phyloP scores from a whole-genome alignment of 2,113 vertebrate genomes.

The Corythaixoides concolor region DNA sequence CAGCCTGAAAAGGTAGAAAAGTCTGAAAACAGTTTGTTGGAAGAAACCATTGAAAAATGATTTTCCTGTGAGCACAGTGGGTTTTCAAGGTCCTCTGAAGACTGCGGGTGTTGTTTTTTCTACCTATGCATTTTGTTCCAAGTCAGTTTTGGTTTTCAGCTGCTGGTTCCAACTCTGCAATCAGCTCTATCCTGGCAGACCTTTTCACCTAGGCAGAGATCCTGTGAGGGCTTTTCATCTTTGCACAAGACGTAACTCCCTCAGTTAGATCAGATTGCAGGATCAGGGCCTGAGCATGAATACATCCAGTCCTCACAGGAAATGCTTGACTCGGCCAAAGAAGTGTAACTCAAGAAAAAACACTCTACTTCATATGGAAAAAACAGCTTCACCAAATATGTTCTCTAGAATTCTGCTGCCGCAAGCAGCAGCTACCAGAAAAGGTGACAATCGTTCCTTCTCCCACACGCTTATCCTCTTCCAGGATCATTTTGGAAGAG shows the following conservation, averaged over 20 bases:
- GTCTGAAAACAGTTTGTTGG: not conserved
- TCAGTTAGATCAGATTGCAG: conserved; percentile 45
- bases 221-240: conserved; percentile 42
- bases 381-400: not conserved
- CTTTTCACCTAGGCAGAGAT: conserved; percentile 30
- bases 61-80: not conserved
- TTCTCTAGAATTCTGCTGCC: not conserved
- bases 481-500: not conserved
- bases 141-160: not conserved
- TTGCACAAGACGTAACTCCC: not conserved
- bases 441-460: not conserved
- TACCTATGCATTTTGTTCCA: not conserved
- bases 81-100: not conserved
- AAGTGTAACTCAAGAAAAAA: conserved; percentile 29
- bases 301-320: not conserved
- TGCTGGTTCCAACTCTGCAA: not conserved
- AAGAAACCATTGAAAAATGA: conserved; percentile 45
- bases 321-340: conserved; percentile 26
- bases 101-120: not conserved
- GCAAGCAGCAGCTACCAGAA: not conserved
- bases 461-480: not conserved
- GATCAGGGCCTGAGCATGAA: conserved; percentile 17
- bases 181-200: conserved; percentile 21
- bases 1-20: conserved; percentile 20
- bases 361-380: conserved; percentile 3